Base-by-base conservation (phyloP, 53 echinoderm and acorn worm species). In the Actinopyga echinites region DNA sequence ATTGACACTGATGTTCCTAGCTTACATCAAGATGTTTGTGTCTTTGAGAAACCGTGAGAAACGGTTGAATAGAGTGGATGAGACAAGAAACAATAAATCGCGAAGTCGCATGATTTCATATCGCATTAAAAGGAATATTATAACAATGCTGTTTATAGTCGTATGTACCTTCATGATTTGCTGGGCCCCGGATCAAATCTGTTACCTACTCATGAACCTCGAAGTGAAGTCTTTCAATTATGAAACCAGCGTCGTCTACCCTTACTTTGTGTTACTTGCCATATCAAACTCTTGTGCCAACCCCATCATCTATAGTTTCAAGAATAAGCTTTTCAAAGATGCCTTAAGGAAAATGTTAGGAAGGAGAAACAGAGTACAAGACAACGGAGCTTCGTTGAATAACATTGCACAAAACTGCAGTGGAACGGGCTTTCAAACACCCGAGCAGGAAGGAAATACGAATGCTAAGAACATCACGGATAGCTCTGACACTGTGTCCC, bases 151-250 rank as follows among this genome's bases (percentile, higher is more conserved):
- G 15, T 91, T 93, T 44, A 68, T 96, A 30, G 93, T 96, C 2
- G 88, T 96, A 17, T 79, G 94, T 9, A 90, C 84, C 37, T 96
- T 96, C 74, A 87, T 87, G 26, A 79, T 96, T n/a, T 96, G 96
- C 69, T 96, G 96, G 96, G 83, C 94, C 49, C 96, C 96, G 7
- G 96, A 96, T 71, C 96, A 96, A 83, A 64, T 94, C 7, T 86
- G 85, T 44, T 96, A 89, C 35, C 65, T 89, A 19, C 81, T 90
- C 12, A 91, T 86, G 32, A 93, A 96, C 77, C 65, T 96, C 24
- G 96, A 89, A 37, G 82, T 90, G 12, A 65, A 86, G 34, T 85
- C 87, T 28, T 87, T 87, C 7, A 73, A 65, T 58, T 96, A 94
- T 66, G 34, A 94, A 3, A 64, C 67, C 65, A 91, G 89, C 37